A percentile compares a stretch with the other conserved stretches of the same genome.
Evolutionary conservation across 1,140 invertebrate species (phyloP).

Genomic region (Drosophila prosaltans): DNA sequence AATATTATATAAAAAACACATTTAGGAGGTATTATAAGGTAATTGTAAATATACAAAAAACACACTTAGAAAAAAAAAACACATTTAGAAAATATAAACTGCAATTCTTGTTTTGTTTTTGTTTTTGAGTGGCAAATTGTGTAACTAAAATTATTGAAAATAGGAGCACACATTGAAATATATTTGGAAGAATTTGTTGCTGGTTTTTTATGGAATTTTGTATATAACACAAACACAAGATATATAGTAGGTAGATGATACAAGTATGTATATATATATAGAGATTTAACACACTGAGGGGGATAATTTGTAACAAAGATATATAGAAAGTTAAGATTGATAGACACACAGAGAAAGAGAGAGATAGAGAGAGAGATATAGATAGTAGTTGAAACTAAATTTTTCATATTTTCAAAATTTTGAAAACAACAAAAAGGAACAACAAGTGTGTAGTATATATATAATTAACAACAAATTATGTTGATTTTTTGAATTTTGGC

Average conservation of each 20-base stretch:
- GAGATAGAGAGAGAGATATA: not conserved
- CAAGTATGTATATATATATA: not conserved
- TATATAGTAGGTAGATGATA: conserved; percentile 46
- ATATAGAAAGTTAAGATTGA: conserved; percentile 39
- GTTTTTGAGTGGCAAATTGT: conserved; percentile 25
- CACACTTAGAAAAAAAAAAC: conserved; percentile 57
- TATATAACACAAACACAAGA: conserved; percentile 42
- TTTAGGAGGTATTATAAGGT: conserved; percentile 2
- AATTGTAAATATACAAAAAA: conserved; percentile 57
- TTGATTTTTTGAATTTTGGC: not conserved
- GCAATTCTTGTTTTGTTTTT: conserved; percentile 30
- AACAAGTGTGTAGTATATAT: too few species aligned
- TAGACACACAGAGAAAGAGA: not conserved
- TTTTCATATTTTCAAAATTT: not conserved
- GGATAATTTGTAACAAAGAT: conserved; percentile 15
- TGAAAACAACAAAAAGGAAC: not conserved
- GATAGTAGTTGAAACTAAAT: not conserved
- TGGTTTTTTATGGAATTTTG: too few species aligned
- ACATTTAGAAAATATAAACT: conserved; percentile 64
- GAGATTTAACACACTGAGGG: not conserved
- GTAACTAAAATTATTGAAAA: conserved; percentile 34
- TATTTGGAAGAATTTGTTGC: not conserved
- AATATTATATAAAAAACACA: conserved; percentile 50
- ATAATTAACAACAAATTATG: not conserved
- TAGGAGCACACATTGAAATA: conserved; percentile 61